phyloP scores from a whole-genome alignment of 1,140 invertebrate species.

The Pogonomyrmex barbatus region DNA sequence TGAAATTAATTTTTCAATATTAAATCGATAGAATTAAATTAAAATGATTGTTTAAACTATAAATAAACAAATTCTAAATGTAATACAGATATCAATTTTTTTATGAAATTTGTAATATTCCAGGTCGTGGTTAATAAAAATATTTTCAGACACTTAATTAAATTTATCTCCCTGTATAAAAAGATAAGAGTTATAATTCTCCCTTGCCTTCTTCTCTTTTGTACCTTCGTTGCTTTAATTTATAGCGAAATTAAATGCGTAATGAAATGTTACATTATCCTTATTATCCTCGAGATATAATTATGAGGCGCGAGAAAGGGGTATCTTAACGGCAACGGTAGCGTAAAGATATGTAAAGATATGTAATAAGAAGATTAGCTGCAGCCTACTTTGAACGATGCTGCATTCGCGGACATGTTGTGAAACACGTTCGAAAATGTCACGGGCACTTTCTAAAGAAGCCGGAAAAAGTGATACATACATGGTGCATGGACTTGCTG shows the following conservation, averaged over 20 bases:
- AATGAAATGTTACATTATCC: conserved; percentile 7
- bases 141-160: neutral
- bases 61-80: neutral
- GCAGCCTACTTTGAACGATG: conserved; percentile 45
- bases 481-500: neutral
- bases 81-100: neutral
- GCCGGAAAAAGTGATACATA: conserved; percentile 61
- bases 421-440: conserved; percentile 65
- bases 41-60: neutral
- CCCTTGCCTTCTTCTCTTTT: neutral
- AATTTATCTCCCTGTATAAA: neutral
- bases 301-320: neutral
- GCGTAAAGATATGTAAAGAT: neutral
- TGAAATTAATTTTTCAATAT: neutral
- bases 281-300: conserved; percentile 19
- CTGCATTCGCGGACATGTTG: neutral
- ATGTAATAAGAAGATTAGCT: conserved; percentile 53
- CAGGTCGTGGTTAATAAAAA: neutral
- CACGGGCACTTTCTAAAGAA: conserved; percentile 68
- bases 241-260: conserved; percentile 38
- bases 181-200: conserved; percentile 23
- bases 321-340: conserved; percentile 14
- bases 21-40: conserved; percentile 5
- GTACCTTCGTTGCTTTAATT: conserved; percentile 18
- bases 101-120: neutral